phyloP scores from a whole-genome alignment of 2,888 invertebrate species.

The Siphlonurus alternatus region DNA sequence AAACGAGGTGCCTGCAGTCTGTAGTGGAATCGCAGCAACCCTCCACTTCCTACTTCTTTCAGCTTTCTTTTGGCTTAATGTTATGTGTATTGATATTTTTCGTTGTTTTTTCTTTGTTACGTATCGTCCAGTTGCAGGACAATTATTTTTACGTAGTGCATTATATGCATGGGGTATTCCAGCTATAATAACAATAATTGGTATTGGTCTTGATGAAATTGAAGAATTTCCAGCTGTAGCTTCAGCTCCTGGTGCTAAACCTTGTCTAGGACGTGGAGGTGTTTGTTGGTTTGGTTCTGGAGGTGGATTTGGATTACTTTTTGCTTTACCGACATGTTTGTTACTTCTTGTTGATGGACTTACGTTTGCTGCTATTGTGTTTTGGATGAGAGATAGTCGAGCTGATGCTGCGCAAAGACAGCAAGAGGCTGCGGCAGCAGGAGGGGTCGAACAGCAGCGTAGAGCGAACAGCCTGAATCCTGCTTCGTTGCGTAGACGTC shows the following conservation, averaged over 20 bases:
- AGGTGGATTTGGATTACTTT: conserved; percentile 23
- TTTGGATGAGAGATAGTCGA: conserved; percentile 6
- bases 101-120: conserved; percentile 1
- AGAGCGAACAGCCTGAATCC: background rate
- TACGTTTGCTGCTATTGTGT: conserved; percentile 7
- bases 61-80: conserved; percentile 6
- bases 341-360: conserved; percentile 19
- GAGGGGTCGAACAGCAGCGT: background rate
- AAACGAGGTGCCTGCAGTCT: conserved; percentile 1
- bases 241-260: conserved; percentile 3
- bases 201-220: background rate
- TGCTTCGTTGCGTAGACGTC: background rate
- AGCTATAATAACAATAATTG: background rate
- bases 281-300: conserved; percentile 26
- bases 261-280: conserved; percentile 7
- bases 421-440: background rate
- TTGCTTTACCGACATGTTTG: conserved; percentile 24
- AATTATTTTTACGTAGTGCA: background rate
- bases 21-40: background rate
- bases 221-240: background rate
- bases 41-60: conserved; percentile 6
- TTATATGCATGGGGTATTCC: conserved; percentile 6
- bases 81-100: conserved; percentile 7
- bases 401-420: background rate
- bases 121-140: conserved; percentile 3